Conservation (phyloP, 35 echinoderm and acorn worm species). For the Lytechinus pictus region DNA sequence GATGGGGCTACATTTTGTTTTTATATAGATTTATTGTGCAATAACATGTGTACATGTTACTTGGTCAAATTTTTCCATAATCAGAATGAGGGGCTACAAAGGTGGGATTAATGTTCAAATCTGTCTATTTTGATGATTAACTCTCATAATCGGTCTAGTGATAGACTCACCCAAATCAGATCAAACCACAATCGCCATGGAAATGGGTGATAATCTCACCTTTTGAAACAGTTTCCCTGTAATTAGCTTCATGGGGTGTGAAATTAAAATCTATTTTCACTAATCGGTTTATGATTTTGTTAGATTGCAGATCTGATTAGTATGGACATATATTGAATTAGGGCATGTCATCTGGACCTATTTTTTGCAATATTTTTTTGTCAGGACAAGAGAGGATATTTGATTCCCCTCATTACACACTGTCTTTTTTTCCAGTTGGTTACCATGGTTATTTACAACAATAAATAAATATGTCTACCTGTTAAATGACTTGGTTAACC, state of each 20-base stretch:
- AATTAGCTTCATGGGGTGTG: neutral
- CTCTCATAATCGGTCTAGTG: neutral
- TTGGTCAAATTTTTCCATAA: neutral
- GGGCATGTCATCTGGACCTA: neutral
- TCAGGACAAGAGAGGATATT: neutral
- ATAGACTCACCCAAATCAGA: neutral
- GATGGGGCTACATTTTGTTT: too few species aligned
- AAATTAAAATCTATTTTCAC: neutral
- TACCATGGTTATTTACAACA: neutral
- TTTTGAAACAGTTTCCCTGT: neutral
- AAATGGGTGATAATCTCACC: neutral
- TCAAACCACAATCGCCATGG: conserved; percentile 1
- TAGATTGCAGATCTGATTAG: neutral
- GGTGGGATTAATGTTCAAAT: neutral
- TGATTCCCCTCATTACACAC: neutral
- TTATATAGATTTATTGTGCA: too few species aligned
- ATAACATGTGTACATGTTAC: neutral
- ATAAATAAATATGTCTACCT: too few species aligned
- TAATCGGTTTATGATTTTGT: neutral
- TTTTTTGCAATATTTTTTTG: neutral
- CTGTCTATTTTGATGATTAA: neutral
- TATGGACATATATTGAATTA: neutral
- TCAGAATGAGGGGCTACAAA: neutral
- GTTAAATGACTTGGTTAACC: too few species aligned
- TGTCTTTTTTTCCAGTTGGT: too few species aligned